Base-by-base conservation (phyloP, 1,140 invertebrate genomes). In the Bombus sylvicola region DNA sequence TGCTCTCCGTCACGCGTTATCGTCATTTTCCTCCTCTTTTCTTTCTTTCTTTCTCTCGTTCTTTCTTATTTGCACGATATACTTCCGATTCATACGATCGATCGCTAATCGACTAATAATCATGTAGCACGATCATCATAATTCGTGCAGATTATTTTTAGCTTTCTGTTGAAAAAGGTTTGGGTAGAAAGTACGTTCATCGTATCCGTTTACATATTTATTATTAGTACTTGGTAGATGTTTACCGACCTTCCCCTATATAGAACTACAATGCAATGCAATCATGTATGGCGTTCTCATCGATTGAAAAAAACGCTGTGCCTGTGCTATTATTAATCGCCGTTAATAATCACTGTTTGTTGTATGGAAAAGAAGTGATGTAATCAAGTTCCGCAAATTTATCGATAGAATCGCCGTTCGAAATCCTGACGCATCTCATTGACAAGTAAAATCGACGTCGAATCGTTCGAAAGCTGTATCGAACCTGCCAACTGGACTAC, bases 181-280 rank as follows among this genome's bases (percentile, higher is more conserved):
- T n/a, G 15, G 37, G 5, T 41, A 69, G n/a, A 12, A 22, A 12
- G 25, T 37, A 8, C 64, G 64, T 37, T 15, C n/a, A 4, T 34
- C 5, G 31, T n/a, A 22, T 39, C 31, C 57, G 31, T 82, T 75
- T 47, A 31, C 41, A 31, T 57, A 76, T 83, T 53, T 83, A 83
- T 83, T 77, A 77, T 83, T 77, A 77, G 43, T 68, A 68, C 18
- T 28, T 47, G 28, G 34, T 66, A 31, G 41, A 43, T 72, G 76
- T 84, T 84, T 84, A 79, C 43, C n/a, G 47, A 57, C 76, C 39
- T 64, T 84, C 76, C 76, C 53, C 37, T 79, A 79, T 37, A 13
- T 34, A 41, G 53, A n/a, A 43, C 71, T 53, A 47, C 82, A 71
- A 71, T 31, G 28, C 75, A 71, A 39, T 39, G 28, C 64, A 6